phyloP scores from a whole-genome alignment of 2,888 invertebrate genomes.

The Coleophora deauratella region DNA sequence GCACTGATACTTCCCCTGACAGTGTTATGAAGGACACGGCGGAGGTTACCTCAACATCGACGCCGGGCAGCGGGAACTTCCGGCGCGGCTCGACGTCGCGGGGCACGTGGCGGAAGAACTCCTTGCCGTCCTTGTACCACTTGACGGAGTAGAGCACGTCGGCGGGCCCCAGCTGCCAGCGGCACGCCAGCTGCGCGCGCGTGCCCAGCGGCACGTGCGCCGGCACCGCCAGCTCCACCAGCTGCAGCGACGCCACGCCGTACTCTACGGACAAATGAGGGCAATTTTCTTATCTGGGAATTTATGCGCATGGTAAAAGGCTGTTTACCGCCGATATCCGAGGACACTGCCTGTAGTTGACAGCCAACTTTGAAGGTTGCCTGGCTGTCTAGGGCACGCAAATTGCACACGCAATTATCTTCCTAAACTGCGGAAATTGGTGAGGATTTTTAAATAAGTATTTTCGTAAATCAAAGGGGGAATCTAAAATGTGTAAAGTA shows the following conservation, averaged over 20 bases:
- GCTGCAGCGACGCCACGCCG: conserved; percentile 69
- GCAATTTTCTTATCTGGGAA: background rate
- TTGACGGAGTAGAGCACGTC: conserved; percentile 91
- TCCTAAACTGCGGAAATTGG: no score
- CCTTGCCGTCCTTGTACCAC: conserved; percentile 94
- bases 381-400: no score
- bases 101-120: conserved; percentile 91
- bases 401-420: no score
- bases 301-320: no score
- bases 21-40: no score
- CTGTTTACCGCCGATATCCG: no score
- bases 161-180: conserved; percentile 84
- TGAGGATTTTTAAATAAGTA: no score
- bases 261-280: conserved; percentile 37
- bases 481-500: no score
- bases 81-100: conserved; percentile 86
- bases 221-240: conserved; percentile 69
- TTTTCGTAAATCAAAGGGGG: no score
- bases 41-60: conserved; percentile 82
- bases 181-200: conserved; percentile 84
- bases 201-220: conserved; percentile 86
- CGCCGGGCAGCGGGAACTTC: conserved; percentile 85
- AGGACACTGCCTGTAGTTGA: no score
- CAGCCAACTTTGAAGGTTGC: no score
- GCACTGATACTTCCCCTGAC: no score